Conservation (phyloP, 2,797 vertebrate genomes). For the Darevskia nairensis region DNA sequence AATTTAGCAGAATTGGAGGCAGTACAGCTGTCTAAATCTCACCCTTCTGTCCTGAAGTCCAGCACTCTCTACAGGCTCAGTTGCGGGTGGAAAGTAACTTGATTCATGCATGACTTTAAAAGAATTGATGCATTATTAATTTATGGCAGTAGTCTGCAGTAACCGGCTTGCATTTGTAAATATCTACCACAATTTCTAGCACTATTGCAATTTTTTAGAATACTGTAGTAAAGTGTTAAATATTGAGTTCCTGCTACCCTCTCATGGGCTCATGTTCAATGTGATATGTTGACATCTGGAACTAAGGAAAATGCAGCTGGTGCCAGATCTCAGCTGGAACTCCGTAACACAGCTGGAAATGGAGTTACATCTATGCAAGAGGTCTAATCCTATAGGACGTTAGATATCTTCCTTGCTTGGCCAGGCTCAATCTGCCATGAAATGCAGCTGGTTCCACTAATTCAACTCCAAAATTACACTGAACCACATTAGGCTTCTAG, state of each 20-base stretch:
- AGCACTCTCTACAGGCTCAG: background rate
- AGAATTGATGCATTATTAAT: background rate
- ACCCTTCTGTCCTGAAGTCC: background rate
- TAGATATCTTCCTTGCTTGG: conserved; percentile 3
- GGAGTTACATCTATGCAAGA: background rate
- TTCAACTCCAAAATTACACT: conserved; percentile 3
- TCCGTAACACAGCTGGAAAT: background rate
- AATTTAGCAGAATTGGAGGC: background rate
- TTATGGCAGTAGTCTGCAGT: background rate
- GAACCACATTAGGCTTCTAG: conserved; percentile 20
- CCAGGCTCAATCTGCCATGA: background rate
- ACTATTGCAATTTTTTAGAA: background rate
- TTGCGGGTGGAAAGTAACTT: background rate
- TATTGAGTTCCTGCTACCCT: background rate
- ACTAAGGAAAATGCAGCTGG: background rate
- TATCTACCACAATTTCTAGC: background rate
- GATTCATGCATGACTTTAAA: background rate
- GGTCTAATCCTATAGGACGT: background rate
- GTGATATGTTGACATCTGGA: background rate
- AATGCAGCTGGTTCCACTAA: conserved; percentile 29
- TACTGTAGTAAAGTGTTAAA: background rate
- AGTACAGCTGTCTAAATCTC: background rate
- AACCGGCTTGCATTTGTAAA: background rate
- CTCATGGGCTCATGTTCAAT: background rate
- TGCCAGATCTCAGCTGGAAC: conserved; percentile 6